phyloP scores from a whole-genome alignment of 2,888 invertebrate species.

The Microctonus aethiopoides region DNA sequence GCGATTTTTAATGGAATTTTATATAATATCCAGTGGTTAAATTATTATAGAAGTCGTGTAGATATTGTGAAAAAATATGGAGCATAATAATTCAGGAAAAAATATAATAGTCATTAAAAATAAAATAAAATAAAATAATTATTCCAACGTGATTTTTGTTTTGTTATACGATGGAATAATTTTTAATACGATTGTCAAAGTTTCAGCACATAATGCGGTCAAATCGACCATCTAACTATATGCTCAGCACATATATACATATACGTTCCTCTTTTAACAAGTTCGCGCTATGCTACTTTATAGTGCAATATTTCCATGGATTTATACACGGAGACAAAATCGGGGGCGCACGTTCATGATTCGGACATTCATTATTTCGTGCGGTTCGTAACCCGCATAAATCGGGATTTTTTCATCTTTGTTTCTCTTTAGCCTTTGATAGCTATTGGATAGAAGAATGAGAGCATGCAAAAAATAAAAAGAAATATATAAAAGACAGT shows the following conservation, averaged over 20 bases:
- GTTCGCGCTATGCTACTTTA: background rate
- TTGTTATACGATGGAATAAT: slow-evolving; percentile 29
- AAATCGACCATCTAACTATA: slow-evolving; percentile 22
- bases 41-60: too few relatives aligned
- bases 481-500: too few relatives aligned
- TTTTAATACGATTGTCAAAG: slow-evolving; percentile 29
- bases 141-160: slow-evolving; percentile 19
- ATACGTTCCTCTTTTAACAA: slow-evolving; percentile 18
- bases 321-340: slow-evolving; percentile 25
- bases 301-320: slow-evolving; percentile 1
- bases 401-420: background rate
- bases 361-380: slow-evolving; percentile 31
- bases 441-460: slow-evolving; percentile 13
- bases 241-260: background rate
- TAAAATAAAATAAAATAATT: background rate
- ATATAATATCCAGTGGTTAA: too few relatives aligned
- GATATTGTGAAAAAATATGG: background rate
- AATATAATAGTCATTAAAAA: too few relatives aligned
- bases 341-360: slow-evolving; percentile 27
- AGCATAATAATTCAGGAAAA: background rate
- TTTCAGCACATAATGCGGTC: slow-evolving; percentile 33
- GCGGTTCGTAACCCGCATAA: slow-evolving; percentile 28
- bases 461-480: background rate
- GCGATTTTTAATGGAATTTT: too few relatives aligned
- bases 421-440: background rate